These are phyloP conservation scores for Oligia latruncula DNA, from an alignment of 2,888 invertebrate genomes.

Conservation along the genomic window DNA sequence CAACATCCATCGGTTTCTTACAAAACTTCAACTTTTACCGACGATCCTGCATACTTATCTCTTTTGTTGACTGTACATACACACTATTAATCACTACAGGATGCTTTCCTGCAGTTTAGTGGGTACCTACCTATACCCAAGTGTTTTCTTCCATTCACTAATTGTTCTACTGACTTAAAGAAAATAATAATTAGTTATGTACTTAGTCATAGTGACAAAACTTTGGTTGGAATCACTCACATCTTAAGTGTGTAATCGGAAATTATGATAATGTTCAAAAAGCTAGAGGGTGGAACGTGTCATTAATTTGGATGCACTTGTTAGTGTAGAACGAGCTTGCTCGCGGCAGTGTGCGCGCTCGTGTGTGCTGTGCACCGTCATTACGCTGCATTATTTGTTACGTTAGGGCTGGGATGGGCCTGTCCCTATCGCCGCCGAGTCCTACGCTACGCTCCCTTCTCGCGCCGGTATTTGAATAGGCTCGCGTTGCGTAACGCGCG, in stretches of 20 bases:
- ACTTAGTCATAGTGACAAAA: not conserved
- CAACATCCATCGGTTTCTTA: too few relatives aligned
- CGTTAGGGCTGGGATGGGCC: constrained; percentile 85
- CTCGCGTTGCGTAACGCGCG: constrained; percentile 88
- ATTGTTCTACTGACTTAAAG: not conserved
- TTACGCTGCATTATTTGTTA: constrained; percentile 86
- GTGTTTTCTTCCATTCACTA: not conserved
- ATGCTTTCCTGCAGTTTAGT: not conserved
- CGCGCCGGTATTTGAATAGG: constrained; percentile 85
- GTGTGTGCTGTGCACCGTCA: constrained; percentile 74
- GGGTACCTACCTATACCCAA: too few relatives aligned
- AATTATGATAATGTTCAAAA: constrained; percentile 61
- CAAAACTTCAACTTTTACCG: too few relatives aligned
- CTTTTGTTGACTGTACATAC: too few relatives aligned
- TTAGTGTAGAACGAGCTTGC: constrained; percentile 67
- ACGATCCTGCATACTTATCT: too few relatives aligned
- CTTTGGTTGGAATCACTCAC: constrained; percentile 28
- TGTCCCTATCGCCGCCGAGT: constrained; percentile 81
- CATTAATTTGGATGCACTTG: constrained; percentile 84
- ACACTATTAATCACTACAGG: not conserved
- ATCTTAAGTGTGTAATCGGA: constrained; percentile 55
- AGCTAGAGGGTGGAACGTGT: constrained; percentile 73
- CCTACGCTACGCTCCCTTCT: constrained; percentile 86
- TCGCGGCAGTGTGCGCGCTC: constrained; percentile 64
- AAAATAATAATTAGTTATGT: not conserved